Evolutionary conservation across 2,888 invertebrate species (phyloP).

Genomic region (Lomographa bimaculata): DNA sequence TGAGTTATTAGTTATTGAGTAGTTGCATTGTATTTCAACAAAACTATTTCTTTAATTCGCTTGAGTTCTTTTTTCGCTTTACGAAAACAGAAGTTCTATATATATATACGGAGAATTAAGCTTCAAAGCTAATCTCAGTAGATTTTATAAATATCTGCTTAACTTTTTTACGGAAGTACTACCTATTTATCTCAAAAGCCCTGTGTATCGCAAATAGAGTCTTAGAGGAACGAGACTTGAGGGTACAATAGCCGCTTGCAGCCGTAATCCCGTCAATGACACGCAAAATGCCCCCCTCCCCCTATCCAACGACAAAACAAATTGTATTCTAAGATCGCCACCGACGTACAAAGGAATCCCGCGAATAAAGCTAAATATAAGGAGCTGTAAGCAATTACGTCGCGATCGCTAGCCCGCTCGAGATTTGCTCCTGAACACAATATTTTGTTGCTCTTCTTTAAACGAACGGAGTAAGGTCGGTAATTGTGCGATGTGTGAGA

Average conservation of each 20-base stretch:
- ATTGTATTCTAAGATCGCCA: constrained; percentile 21
- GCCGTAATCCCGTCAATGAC: constrained; percentile 14
- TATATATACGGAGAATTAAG: too few species aligned
- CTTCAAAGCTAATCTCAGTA: constrained; percentile 9
- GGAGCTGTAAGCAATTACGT: constrained; percentile 45
- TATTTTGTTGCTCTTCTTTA: neutral
- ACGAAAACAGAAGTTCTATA: too few species aligned
- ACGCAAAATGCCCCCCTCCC: constrained; percentile 4
- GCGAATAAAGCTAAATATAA: constrained; percentile 41
- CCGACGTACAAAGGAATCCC: constrained; percentile 32
- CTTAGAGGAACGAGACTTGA: too few species aligned
- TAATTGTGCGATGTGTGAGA: too few species aligned
- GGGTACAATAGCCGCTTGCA: constrained; percentile 17
- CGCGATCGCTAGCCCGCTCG: constrained; percentile 34
- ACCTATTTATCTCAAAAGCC: constrained; percentile 3
- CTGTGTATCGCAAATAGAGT: constrained; percentile 22
- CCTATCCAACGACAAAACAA: constrained; percentile 9
- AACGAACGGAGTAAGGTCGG: neutral
- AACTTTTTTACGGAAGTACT: neutral
- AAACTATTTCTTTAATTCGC: too few species aligned
- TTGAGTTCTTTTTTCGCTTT: too few species aligned
- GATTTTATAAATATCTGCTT: neutral
- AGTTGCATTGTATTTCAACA: too few species aligned
- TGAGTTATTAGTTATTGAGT: too few species aligned
- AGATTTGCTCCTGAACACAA: constrained; percentile 19